Evolutionary conservation across 1,140 invertebrate species (phyloP).

Genomic region (Grapholita molesta): DNA sequence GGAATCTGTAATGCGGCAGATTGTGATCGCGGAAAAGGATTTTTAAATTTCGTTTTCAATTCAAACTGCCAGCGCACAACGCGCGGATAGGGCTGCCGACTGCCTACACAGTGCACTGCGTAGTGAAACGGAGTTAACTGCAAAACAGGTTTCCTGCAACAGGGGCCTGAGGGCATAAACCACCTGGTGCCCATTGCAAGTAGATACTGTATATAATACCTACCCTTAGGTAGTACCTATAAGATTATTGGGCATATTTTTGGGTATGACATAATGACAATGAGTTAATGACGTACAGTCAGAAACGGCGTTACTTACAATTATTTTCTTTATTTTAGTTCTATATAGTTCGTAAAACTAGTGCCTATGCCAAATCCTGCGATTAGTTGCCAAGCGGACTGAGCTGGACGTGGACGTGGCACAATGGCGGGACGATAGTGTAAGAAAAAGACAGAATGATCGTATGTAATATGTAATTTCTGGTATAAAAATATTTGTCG

Average conservation of each 20-base stretch:
- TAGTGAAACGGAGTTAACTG: background rate
- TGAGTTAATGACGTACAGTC: no score
- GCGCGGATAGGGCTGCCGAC: background rate
- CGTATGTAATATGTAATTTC: no score
- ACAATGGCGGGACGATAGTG: no score
- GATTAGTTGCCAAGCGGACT: no score
- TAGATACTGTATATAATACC: background rate
- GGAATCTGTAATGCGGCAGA: background rate
- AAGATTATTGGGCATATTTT: background rate
- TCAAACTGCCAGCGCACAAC: background rate
- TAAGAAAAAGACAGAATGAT: no score
- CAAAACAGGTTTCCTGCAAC: background rate
- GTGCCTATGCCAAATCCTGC: no score
- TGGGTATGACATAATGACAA: no score
- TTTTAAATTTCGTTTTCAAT: background rate
- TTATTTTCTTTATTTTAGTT: no score
- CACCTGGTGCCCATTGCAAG: constrained; percentile 10
- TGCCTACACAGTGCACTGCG: background rate
- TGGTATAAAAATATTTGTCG: no score
- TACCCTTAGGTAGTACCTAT: background rate
- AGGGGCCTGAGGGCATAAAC: background rate
- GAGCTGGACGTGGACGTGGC: no score
- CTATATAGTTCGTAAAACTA: no score
- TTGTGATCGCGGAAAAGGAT: background rate
- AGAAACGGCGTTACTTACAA: no score